phyloP scores from a whole-genome alignment of 2,797 vertebrate genomes.

The Ataeniobius toweri region DNA sequence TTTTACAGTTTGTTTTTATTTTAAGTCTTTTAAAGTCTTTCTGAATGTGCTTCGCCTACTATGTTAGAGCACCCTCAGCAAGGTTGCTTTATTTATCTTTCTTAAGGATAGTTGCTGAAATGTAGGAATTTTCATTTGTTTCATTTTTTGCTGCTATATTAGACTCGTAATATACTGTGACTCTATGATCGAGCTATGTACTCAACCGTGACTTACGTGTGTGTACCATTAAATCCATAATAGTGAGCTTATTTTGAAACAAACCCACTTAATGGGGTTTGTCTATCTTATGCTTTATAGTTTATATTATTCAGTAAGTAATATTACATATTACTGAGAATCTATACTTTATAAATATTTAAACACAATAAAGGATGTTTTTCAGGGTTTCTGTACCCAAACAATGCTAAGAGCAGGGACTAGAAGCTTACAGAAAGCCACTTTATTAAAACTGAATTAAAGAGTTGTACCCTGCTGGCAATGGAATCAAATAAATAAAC shows the following conservation, averaged over 20 bases:
- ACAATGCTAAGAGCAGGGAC: neutral
- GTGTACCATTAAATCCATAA: neutral
- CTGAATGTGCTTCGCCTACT: neutral
- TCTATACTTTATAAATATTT: neutral
- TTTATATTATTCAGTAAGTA: conserved; percentile 1
- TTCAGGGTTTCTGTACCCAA: conserved; percentile 26
- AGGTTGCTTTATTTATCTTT: neutral
- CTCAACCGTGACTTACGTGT: no score
- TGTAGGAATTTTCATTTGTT: neutral
- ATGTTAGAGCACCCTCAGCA: no score
- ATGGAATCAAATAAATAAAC: conserved; percentile 17
- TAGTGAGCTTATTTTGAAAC: neutral
- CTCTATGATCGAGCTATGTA: no score
- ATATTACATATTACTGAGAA: neutral
- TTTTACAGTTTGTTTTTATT: neutral
- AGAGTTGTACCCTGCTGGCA: conserved; percentile 47
- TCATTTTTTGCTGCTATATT: neutral
- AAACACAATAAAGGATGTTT: conserved; percentile 22
- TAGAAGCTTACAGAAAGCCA: conserved; percentile 44
- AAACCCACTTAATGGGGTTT: neutral
- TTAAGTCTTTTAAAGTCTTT: neutral
- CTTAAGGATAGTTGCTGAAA: neutral
- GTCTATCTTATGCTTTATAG: neutral
- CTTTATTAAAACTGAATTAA: conserved; percentile 65
- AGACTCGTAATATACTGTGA: neutral